Conservation (phyloP, 2,113 vertebrate species). For the Pseudorasbora parva region DNA sequence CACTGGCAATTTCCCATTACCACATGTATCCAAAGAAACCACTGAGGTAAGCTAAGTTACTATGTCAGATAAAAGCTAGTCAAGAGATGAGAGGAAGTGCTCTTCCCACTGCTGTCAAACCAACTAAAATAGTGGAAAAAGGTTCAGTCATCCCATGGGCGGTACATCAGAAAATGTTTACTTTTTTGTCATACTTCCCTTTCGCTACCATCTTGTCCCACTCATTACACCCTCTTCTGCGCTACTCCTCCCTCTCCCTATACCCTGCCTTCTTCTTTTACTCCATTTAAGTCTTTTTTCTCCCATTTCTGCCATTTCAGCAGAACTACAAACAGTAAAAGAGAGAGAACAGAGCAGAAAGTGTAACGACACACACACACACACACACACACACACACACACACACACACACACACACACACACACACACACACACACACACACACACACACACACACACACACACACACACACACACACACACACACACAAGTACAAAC, state of each 20-base stretch:
- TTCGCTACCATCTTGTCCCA: conserved; percentile 16
- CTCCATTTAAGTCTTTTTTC: conserved; percentile 8
- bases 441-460: not conserved
- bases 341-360: not conserved
- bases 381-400: too few species aligned
- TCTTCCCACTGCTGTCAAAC: conserved; percentile 46
- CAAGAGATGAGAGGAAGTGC: conserved; percentile 33
- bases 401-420: too few species aligned
- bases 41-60: not conserved
- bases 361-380: not conserved
- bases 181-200: conserved; percentile 35
- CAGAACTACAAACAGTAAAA: conserved; percentile 45
- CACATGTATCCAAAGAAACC: conserved; percentile 12
- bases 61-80: conserved; percentile 34
- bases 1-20: not conserved
- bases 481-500: conserved; percentile 15
- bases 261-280: conserved; percentile 16
- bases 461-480: too few species aligned
- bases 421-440: not conserved
- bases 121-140: conserved; percentile 1
- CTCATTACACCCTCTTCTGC: conserved; percentile 7
- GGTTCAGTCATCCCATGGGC: conserved; percentile 32
- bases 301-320: conserved; percentile 49
- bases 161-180: conserved; percentile 31
- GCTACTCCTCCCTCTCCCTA: not conserved